phyloP scores from a whole-genome alignment of 2,113 vertebrate genomes.

The Saguinus midas region DNA sequence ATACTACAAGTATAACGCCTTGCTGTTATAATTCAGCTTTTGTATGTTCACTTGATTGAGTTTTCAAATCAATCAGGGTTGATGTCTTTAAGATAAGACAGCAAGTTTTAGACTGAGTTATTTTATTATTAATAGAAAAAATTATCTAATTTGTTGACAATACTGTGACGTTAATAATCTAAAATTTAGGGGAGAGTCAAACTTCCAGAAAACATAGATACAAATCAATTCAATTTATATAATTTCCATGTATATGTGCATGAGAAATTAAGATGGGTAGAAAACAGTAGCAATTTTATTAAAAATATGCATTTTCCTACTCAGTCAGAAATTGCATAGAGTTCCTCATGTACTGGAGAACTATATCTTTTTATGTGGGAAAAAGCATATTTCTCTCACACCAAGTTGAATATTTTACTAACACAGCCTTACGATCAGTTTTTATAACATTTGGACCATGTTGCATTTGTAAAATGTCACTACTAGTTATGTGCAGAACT shows the following conservation, averaged over 20 bases:
- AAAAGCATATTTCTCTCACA: constrained; percentile 59
- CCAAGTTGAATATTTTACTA: constrained; percentile 67
- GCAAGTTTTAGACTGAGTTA: background rate
- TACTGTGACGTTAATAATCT: background rate
- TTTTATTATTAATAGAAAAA: constrained; percentile 29
- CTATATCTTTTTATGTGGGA: constrained; percentile 30
- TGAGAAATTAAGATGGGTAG: background rate
- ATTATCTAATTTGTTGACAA: background rate
- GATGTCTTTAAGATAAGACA: background rate
- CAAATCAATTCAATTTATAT: background rate
- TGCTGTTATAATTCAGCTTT: constrained; percentile 22
- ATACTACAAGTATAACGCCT: background rate
- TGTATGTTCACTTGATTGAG: background rate
- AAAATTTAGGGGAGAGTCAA: background rate
- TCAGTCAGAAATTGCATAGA: constrained; percentile 22
- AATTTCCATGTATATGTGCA: background rate
- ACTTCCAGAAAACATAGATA: background rate
- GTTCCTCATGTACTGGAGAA: constrained; percentile 18
- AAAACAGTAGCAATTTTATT: background rate
- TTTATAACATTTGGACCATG: constrained; percentile 70
- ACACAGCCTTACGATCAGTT: constrained; percentile 48
- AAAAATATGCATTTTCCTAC: constrained; percentile 25
- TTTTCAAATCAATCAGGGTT: background rate
- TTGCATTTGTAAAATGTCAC: constrained; percentile 73
- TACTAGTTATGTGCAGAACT: constrained; percentile 51